Evolutionary conservation across 2,888 invertebrate species (phyloP).

Genomic region (Drosophila kanekoi): DNA sequence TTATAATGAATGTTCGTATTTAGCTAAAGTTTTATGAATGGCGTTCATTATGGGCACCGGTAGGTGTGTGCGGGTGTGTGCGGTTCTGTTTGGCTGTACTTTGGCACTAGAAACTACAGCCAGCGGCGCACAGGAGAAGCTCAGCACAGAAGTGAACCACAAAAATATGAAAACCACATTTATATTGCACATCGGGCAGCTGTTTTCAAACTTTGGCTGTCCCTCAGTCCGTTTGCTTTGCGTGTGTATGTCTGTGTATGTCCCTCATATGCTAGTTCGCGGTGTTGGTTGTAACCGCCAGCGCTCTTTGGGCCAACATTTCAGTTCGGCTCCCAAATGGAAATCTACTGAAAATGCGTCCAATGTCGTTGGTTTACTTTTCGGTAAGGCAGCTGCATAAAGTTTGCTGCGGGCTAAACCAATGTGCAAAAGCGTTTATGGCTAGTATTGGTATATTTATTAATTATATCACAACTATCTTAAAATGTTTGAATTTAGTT

Average conservation of each 20-base stretch:
- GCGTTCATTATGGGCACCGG: slow-evolving; percentile 67
- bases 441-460: not conserved
- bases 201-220: slow-evolving; percentile 73
- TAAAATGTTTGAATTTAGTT: not conserved
- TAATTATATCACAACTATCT: not conserved
- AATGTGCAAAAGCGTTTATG: slow-evolving; percentile 13
- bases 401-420: slow-evolving; percentile 34
- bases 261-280: slow-evolving; percentile 66
- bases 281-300: slow-evolving; percentile 62
- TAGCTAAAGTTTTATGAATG: slow-evolving; percentile 80
- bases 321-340: slow-evolving; percentile 29
- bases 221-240: slow-evolving; percentile 15
- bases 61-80: slow-evolving; percentile 11
- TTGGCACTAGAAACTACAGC: slow-evolving; percentile 44
- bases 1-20: slow-evolving; percentile 81
- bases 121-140: slow-evolving; percentile 34
- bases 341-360: slow-evolving; percentile 46
- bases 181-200: slow-evolving; percentile 76
- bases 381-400: slow-evolving; percentile 21
- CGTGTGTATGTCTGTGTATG: slow-evolving; percentile 17
- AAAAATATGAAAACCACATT: slow-evolving; percentile 83
- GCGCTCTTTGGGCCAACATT: slow-evolving; percentile 53
- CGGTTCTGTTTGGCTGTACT: slow-evolving; percentile 29
- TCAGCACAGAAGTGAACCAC: slow-evolving; percentile 74
- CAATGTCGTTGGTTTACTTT: slow-evolving; percentile 60